These are phyloP conservation scores for Mola mola DNA, from an alignment of 2,113 vertebrate species.

Conservation along the genomic window DNA sequence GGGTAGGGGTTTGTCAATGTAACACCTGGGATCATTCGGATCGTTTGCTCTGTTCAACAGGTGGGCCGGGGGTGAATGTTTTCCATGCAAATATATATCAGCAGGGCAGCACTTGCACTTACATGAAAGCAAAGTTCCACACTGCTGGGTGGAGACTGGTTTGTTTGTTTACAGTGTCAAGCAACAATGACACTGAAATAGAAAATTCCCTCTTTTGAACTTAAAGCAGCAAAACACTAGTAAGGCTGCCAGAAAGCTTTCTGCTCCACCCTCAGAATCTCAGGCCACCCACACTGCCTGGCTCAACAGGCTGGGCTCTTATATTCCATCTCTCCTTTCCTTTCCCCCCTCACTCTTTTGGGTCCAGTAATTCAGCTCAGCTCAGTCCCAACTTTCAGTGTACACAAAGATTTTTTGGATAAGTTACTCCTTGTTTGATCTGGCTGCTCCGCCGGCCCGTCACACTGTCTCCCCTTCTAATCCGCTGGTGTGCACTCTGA, in stretches of 20 bases:
- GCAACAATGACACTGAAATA: conserved; percentile 36
- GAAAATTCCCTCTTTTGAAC: conserved; percentile 14
- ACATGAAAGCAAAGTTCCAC: background rate
- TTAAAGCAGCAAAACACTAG: conserved; percentile 20
- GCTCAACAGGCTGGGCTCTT: background rate
- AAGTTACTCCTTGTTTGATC: conserved; percentile 51
- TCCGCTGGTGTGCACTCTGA: conserved; percentile 39
- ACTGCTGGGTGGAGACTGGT: background rate
- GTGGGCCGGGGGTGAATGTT: conserved; percentile 39
- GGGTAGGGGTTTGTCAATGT: conserved; percentile 25
- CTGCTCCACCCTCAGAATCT: conserved; percentile 48
- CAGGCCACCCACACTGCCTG: conserved; percentile 61
- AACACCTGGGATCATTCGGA: conserved; percentile 43
- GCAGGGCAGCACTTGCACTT: background rate
- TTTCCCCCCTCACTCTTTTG: conserved; percentile 29
- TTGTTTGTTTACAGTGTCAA: conserved; percentile 1
- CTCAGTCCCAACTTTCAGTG: conserved; percentile 23
- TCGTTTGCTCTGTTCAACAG: conserved; percentile 41
- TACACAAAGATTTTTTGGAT: conserved; percentile 30
- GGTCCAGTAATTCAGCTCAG: conserved; percentile 39
- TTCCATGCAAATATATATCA: conserved; percentile 35
- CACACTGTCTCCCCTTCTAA: conserved; percentile 53
- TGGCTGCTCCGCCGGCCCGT: conserved; percentile 44
- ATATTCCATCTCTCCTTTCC: conserved; percentile 17
- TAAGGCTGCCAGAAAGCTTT: conserved; percentile 44